These are phyloP conservation scores for Aplysina aerophoba DNA, from an alignment of 37 sponge, comb jelly and placozoan genomes.

Conservation along the genomic window DNA sequence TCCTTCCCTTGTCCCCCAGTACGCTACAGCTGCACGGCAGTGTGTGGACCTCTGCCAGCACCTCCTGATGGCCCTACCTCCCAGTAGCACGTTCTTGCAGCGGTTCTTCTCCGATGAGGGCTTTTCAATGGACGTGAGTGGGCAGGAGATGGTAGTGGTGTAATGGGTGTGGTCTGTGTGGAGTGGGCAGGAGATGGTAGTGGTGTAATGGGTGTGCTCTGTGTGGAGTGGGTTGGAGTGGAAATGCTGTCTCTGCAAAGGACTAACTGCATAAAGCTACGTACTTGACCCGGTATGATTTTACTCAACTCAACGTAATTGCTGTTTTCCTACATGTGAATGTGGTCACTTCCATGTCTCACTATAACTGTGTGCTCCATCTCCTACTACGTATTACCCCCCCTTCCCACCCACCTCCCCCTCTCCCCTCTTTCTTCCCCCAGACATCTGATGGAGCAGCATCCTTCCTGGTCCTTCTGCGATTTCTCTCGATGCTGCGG, in stretches of 20 bases:
- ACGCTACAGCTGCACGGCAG: slow-evolving; percentile 63
- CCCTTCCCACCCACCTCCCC: neutral
- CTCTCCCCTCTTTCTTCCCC: slow-evolving; percentile 14
- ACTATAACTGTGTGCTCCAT: too few species aligned
- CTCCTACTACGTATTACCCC: neutral
- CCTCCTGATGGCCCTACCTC: slow-evolving; percentile 66
- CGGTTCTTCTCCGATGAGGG: slow-evolving; percentile 40
- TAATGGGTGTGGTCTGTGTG: too few species aligned
- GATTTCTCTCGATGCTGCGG: slow-evolving; percentile 18
- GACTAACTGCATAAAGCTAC: too few species aligned
- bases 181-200: too few species aligned
- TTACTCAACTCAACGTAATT: too few species aligned
- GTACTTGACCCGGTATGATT: too few species aligned
- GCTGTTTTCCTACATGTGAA: too few species aligned
- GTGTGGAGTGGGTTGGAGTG: neutral
- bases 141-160: neutral
- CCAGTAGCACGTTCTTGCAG: slow-evolving; percentile 35
- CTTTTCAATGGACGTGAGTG: slow-evolving; percentile 19
- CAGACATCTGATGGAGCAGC: slow-evolving; percentile 21
- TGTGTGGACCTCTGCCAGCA: slow-evolving; percentile 41
- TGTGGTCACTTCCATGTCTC: neutral
- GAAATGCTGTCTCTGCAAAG: too few species aligned
- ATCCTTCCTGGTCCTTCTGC: slow-evolving; percentile 1
- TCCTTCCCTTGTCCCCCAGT: neutral
- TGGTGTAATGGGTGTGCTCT: neutral